phyloP scores from a whole-genome alignment of 1,140 invertebrate genomes.

The Dreissena rostriformis region DNA sequence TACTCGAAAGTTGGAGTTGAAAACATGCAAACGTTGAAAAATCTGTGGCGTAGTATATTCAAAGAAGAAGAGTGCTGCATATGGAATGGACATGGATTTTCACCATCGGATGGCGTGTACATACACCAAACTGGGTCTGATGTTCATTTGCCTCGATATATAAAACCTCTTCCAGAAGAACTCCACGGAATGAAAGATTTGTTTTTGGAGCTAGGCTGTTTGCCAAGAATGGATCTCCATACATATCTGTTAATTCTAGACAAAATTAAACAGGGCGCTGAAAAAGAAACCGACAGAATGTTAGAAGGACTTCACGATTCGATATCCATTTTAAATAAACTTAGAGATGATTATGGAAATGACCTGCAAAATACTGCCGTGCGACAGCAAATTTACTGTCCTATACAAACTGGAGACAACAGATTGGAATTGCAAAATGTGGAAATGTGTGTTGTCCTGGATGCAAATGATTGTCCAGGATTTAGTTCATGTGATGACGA shows the following conservation, averaged over 20 bases:
- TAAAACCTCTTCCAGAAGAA: conserved; percentile 26
- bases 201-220: conserved; percentile 27
- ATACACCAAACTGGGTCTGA: not conserved
- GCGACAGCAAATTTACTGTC: not conserved
- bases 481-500: conserved; percentile 34
- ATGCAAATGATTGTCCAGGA: conserved; percentile 1
- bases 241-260: conserved; percentile 15
- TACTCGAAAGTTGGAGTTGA: not conserved
- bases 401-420: not conserved
- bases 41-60: not conserved
- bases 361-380: not conserved
- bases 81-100: conserved; percentile 41
- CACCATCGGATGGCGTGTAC: not conserved
- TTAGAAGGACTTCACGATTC: not conserved
- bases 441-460: conserved; percentile 35
- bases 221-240: not conserved
- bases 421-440: conserved; percentile 4
- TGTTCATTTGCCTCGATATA: conserved; percentile 29
- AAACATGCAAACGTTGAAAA: not conserved
- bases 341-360: not conserved
- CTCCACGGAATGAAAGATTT: not conserved
- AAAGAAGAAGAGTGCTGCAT: not conserved
- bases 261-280: not conserved
- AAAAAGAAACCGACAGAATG: conserved; percentile 37
- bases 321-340: conserved; percentile 28